A percentile compares a stretch with the other conserved stretches of the same genome.
phyloP scores from a whole-genome alignment of 2,888 invertebrate genomes.

The Harpalus rubripes region DNA sequence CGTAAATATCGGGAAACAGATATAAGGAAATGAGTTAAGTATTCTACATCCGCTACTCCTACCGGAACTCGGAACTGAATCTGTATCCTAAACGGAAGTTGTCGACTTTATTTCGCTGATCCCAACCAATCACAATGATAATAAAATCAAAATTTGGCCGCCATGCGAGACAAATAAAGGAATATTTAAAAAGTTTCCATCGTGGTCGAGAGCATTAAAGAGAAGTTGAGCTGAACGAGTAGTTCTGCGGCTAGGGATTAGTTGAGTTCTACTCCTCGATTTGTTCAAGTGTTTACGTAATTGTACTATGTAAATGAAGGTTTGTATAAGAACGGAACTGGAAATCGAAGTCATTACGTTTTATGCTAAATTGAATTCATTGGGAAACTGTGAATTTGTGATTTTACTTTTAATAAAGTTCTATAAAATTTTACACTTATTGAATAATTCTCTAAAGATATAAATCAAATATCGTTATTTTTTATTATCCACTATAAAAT shows the following conservation, averaged over 20 bases:
- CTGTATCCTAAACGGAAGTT: conserved; percentile 34
- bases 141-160: conserved; percentile 49
- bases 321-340: not conserved
- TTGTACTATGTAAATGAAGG: conserved; percentile 25
- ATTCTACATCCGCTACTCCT: not conserved
- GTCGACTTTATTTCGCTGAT: conserved; percentile 16
- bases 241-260: not conserved
- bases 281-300: conserved; percentile 47
- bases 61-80: conserved; percentile 31
- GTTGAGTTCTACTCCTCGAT: conserved; percentile 25
- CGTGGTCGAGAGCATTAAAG: conserved; percentile 9
- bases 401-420: not conserved
- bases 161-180: conserved; percentile 19
- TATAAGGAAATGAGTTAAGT: conserved; percentile 49
- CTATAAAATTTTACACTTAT: not conserved
- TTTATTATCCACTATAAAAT: too few relatives aligned
- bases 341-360: conserved; percentile 18
- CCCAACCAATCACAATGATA: conserved; percentile 26
- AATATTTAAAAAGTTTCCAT: conserved; percentile 24
- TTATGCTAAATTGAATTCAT: not conserved
- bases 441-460: not conserved
- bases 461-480: too few relatives aligned
- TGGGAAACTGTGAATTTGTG: not conserved
- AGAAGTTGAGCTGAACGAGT: conserved; percentile 14
- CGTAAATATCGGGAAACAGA: conserved; percentile 24